phyloP scores from a whole-genome alignment of 2,888 invertebrate species.

The Papilio protenor region DNA sequence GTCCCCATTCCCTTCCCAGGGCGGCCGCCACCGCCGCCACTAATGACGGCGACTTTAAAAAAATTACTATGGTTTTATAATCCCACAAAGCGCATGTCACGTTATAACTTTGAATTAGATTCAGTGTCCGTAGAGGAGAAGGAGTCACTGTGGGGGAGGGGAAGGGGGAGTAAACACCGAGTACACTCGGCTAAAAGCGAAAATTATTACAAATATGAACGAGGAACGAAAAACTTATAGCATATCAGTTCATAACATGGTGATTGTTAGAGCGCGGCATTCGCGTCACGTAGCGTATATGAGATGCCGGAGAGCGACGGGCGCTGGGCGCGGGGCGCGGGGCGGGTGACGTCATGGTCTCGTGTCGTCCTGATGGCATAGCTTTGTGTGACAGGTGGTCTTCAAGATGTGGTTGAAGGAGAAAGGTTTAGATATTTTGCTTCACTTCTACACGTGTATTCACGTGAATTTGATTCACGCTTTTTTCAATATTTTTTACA shows the following conservation, averaged over 20 bases:
- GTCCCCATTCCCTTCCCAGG: too few relatives aligned
- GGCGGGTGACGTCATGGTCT: background rate
- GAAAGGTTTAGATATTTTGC: background rate
- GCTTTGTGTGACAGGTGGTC: background rate
- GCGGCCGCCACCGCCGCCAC: too few relatives aligned
- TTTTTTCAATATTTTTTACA: too few relatives aligned
- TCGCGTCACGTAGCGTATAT: constrained; percentile 40
- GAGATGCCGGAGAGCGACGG: background rate
- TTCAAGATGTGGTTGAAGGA: background rate
- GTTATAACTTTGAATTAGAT: background rate
- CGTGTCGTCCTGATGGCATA: background rate
- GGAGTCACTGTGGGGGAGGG: background rate
- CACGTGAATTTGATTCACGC: too few relatives aligned
- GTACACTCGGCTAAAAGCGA: background rate
- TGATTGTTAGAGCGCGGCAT: constrained; percentile 11
- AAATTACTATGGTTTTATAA: background rate
- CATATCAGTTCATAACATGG: constrained; percentile 33
- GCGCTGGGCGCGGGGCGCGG: background rate
- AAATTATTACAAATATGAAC: constrained; percentile 21
- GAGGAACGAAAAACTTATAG: constrained; percentile 22
- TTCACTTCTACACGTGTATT: background rate
- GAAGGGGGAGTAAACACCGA: background rate
- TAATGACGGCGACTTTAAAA: background rate
- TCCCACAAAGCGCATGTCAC: background rate
- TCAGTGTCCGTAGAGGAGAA: background rate